Evolutionary conservation across 2,797 vertebrate genomes (phyloP), one percentile per base, ranked within the genome.

Genomic region (Petrocephalus schoutedeni): DNA sequence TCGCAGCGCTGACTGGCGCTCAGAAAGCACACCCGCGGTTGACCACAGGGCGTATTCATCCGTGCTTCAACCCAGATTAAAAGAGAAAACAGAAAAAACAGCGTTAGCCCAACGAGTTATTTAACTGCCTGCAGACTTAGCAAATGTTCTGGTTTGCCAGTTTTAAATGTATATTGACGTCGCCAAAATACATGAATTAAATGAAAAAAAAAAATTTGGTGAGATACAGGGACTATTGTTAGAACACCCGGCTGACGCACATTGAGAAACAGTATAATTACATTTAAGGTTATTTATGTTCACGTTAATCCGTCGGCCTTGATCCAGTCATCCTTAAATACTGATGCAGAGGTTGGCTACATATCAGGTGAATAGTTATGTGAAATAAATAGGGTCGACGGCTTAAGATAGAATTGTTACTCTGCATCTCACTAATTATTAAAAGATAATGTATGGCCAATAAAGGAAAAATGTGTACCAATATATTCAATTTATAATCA

Each of bases 1-100:
- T 21, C 16, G 57, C 57, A 16, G 77, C 45, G 80, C 59, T 61
- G 86, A 88, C 80, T 83, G 88, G 45, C 45, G 82, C 45, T 14
- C 49, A 51, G 16, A 28, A 71, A 49, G 88, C 87, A 88, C 86
- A 51, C 90, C 88, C 90, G 92, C 94, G 94, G 95, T 95, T 92
- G 87, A 93, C 95, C 94, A 93, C 94, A 95, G 94, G 95, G 95
- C 36, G 95, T 95, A 92, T 91, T 41, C 93, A 28, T 89, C 89
- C 89, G 74, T 90, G 54, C 89, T 90, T 74, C 88, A 92, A 92
- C 91, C 53, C 56, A 86, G 84, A 86, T 86, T 86, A 86, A 58
- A 86, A 58, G 45, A 86, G 21, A 61, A 54, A 87, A 67, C 28
- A 57, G 9, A n/a, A 77, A 77, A 57, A 21, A 82, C 41, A 49